phyloP scores from a whole-genome alignment of 2,113 vertebrate species.

The Numida meleagris region DNA sequence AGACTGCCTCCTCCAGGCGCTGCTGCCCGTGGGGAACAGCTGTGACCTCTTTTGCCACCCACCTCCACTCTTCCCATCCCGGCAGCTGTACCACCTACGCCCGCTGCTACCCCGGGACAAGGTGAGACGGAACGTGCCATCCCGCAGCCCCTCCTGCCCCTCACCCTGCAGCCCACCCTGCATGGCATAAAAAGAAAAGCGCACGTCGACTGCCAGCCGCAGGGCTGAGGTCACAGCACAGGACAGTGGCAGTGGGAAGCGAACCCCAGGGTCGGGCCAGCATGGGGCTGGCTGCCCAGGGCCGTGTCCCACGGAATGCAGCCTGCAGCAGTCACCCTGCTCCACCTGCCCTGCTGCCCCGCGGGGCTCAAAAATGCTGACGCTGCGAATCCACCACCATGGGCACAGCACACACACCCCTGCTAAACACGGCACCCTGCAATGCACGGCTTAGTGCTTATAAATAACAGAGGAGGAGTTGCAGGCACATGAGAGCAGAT shows the following conservation, averaged over 20 bases:
- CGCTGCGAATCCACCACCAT: fast-evolving
- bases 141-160: background rate
- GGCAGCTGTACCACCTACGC: constrained; percentile 82
- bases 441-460: fast-evolving
- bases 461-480: background rate
- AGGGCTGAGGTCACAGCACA: background rate
- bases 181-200: fast-evolving
- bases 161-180: background rate
- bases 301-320: background rate
- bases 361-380: background rate
- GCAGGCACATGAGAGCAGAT: background rate
- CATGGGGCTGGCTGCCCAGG: background rate
- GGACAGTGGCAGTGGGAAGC: background rate
- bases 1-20: constrained; percentile 72
- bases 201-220: fast-evolving
- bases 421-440: fast-evolving
- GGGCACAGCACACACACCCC: background rate
- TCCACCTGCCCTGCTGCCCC: background rate
- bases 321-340: fast-evolving
- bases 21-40: constrained; percentile 83
- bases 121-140: constrained; percentile 31
- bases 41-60: constrained; percentile 86
- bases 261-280: background rate
- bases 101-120: constrained; percentile 85
- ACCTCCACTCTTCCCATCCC: constrained; percentile 85